Evolutionary conservation across 1,140 invertebrate genomes (phyloP), one percentile per base, ranked within the genome.

Genomic region (Rhynchophorus ferrugineus): DNA sequence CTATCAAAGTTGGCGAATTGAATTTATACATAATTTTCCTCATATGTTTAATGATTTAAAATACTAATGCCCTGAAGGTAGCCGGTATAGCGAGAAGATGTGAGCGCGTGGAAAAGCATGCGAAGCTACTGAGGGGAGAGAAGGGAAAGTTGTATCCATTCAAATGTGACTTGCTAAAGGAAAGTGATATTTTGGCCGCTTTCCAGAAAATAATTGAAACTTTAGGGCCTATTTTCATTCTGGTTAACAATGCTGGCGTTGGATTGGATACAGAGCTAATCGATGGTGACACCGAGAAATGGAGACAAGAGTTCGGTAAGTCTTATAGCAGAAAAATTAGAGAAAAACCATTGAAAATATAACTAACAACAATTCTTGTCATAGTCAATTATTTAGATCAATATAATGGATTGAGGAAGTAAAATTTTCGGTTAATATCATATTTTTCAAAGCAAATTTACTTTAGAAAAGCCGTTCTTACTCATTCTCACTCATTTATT

Each of bases 61-160:
- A n/a, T n/a, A n/a, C n/a, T n/a, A n/a, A 37, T n/a, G 13, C 5
- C 13, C 11, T 46, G 9, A 6, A 51, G 49, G 49, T 51, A 8
- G 49, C 49, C n/a, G 49, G 49, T 17, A 36, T 51, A 22, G 49
- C 39, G 16, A 8, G 49, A 21, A 18, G 49, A 21, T 20, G 17
- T 5, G 49, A 44, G 5, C 24, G 29, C 22, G 33, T 51, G 1
- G 41, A 44, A 36, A 19, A 36, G 19, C n/a, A 44, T 6, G 35
- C 49, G 0, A 20, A 35, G n/a, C 16, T 36, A 21, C 42, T 51
- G 2, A 37, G 8, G 3, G 17, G 18, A 3, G 19, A 51, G 14
- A 51, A 51, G 17, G 49, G 49, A n/a, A 49, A 49, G 42, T 5
- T 49, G 9, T 20, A 49, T 22, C 21, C 48, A 9, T 49, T 49